phyloP scores from a whole-genome alignment of 2,888 invertebrate species.

The Cristatella mucedo region DNA sequence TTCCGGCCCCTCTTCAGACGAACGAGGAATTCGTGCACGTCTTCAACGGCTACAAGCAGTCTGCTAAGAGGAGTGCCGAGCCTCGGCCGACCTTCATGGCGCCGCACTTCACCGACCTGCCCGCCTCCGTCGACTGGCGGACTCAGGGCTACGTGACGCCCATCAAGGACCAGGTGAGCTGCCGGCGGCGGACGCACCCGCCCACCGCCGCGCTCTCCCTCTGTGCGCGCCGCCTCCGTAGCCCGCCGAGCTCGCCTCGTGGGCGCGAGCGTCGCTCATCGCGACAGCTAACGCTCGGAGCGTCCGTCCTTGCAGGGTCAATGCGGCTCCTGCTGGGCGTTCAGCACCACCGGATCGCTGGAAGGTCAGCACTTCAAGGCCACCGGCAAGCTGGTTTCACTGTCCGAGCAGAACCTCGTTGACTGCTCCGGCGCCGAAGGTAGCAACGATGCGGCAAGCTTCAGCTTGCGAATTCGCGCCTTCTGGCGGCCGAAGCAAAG shows the following conservation, averaged over 20 bases:
- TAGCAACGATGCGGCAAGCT: no score
- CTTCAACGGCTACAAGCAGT: slow-evolving; percentile 15
- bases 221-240: no score
- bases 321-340: slow-evolving; percentile 27
- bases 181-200: no score
- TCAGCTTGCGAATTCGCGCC: no score
- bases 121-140: slow-evolving; percentile 37
- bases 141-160: slow-evolving; percentile 28
- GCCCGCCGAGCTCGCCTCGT: no score
- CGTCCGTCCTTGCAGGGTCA: slow-evolving; percentile 20
- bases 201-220: no score
- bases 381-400: slow-evolving; percentile 56
- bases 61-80: not conserved
- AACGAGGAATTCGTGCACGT: slow-evolving; percentile 14
- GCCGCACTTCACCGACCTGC: slow-evolving; percentile 12
- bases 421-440: slow-evolving; percentile 62
- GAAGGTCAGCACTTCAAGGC: slow-evolving; percentile 50
- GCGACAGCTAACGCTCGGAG: no score
- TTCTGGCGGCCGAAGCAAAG: no score
- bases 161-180: slow-evolving; percentile 32
- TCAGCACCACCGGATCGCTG: slow-evolving; percentile 16
- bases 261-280: no score
- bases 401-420: slow-evolving; percentile 79
- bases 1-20: no score
- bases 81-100: slow-evolving; percentile 6